Evolutionary conservation across 1,140 invertebrate species (phyloP).

Genomic region (Ceratitis capitata): DNA sequence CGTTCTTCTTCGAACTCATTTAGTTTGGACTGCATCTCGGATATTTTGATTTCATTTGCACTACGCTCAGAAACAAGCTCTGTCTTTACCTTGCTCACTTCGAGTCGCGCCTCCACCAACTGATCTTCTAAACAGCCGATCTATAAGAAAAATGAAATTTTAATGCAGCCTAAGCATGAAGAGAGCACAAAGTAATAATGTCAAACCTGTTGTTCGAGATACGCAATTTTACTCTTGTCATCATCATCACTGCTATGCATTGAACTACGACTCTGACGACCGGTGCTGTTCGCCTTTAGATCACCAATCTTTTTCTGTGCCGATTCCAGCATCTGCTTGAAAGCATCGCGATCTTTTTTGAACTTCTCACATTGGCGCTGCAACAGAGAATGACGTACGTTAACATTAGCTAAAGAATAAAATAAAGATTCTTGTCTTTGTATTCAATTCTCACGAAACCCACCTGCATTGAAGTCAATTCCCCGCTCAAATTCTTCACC

Average conservation of each 20-base stretch:
- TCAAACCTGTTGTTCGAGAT: conserved; percentile 78
- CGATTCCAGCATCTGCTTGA: conserved; percentile 89
- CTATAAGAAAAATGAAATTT: conserved; percentile 40
- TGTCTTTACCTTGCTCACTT: conserved; percentile 86
- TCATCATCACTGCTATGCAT: conserved; percentile 68
- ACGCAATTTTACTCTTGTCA: conserved; percentile 72
- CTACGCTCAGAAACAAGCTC: conserved; percentile 90
- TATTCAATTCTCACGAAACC: conserved; percentile 49
- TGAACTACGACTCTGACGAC: conserved; percentile 60
- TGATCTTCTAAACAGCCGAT: conserved; percentile 88
- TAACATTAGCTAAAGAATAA: not conserved
- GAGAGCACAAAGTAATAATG: not conserved
- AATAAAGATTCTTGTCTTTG: not conserved
- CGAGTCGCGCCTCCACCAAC: conserved; percentile 82
- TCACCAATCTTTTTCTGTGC: conserved; percentile 85
- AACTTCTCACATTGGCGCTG: conserved; percentile 71
- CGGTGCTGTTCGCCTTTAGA: conserved; percentile 70
- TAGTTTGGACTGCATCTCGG: conserved; percentile 89
- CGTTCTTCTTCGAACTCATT: conserved; percentile 92
- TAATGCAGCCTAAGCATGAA: not conserved
- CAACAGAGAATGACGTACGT: not conserved
- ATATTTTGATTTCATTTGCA: conserved; percentile 85
- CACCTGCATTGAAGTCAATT: conserved; percentile 84
- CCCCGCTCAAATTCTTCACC: conserved; percentile 84
- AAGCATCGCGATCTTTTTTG: conserved; percentile 88